Evolutionary conservation across 1,140 invertebrate species (phyloP), one percentile per base, ranked within the genome.

Genomic region (Drosophila prosaltans): DNA sequence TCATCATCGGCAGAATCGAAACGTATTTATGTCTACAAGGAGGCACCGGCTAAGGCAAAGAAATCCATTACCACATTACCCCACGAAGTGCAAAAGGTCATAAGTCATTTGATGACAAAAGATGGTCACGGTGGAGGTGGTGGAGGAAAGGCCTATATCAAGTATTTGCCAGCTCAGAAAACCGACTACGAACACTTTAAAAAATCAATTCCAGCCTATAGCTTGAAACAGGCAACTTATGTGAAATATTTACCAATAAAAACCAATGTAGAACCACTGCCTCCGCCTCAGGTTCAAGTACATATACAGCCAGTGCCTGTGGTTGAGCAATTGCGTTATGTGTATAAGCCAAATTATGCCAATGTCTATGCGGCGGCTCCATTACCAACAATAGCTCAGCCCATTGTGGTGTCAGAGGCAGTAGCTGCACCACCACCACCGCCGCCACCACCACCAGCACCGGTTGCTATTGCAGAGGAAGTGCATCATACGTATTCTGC

Each of bases 221-320:
- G 63, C 1, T 51, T 61, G 2, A 90, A 91, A 55, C 66, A 78
- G 1, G 43, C 55, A 1, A 72, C 69, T 21, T 77, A 69, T 54
- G 41, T 74, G 11, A 86, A 81, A 45, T 90, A 81, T 58, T 59
- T 78, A 30, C 63, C 66, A 0, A 21, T 36, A 8, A 79, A 45
- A 65, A 30, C 16, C 9, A 30, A 51, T n/a, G 57, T 72, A 1
- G 43, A 61, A 30, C 41, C 45, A 10, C 71, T 76, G 7, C 80
- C 78, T 1, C 45, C 78, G 7, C 80, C 78, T 1, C 45, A 51
- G 45, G 81, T 89, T 1, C 89, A 91, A 21, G 81, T 91, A 21
- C 90, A 91, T 54, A 88, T 91, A n/a, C 90, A 91, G 16, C 78
- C 90, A 0, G 90, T 91, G 40, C 90, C 90, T 2, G 84, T 91